Evolutionary conservation across 1,140 invertebrate species (phyloP), one percentile per base, ranked within the genome.

Genomic region (Grapholita molesta): DNA sequence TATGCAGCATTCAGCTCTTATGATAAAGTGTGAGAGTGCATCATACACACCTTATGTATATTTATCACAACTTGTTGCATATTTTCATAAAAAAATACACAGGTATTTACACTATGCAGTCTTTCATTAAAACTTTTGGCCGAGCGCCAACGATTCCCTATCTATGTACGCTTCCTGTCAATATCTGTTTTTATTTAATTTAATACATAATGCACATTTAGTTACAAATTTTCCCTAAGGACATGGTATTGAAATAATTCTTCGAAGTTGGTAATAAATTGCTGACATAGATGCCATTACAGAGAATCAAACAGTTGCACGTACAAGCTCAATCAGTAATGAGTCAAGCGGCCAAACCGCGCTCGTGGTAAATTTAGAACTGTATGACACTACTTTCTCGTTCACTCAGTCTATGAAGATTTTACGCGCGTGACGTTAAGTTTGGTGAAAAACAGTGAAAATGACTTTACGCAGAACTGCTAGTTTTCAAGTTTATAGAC

Each of bases 401-500:
- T 15, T 61, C 55, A 61, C 30, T 61, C 55, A 61, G 55, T 61
- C 55, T 28, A 61, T 61, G 55, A 61, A 61, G 25, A 28, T n/a
- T 61, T 61, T 61, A 61, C 55, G 53, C n/a, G 25, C 53, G 55
- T 12, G 12, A 15, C 42, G 15, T 52, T 57, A 9, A 53, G 11
- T 8, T 67, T 12, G 64, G 25, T 48, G 7, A 21, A 11, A n/a
- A 52, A 64, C 18, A 24, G 35, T 52, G 66, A 67, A 64, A 70
- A 78, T 48, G 42, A 67, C 23, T 69, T 66, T 82, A 35, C 74
- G 77, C 42, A 86, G 83, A 72, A 85, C 85, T 82, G 82, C 73
- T 23, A 84, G 77, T 70, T 88, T 76, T 68, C 79, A 86, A 80
- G 72, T 85, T 69, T 86, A 86, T 38, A 72, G 68, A 23, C 61